Conservation (phyloP, 2,888 invertebrate genomes). For the Meandrusa payeni region DNA sequence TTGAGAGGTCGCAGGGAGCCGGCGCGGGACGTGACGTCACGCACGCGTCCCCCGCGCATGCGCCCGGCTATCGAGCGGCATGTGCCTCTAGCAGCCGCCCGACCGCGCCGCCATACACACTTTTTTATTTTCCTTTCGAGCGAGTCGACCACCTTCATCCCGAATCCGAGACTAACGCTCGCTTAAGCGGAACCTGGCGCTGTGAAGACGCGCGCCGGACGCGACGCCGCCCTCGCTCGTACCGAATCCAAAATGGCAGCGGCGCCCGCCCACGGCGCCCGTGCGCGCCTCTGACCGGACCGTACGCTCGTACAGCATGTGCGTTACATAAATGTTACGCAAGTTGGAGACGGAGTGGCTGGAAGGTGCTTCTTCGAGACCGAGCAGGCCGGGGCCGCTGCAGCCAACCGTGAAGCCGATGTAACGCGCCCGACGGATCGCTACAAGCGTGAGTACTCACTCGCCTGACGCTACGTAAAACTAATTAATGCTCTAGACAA, state of each 20-base stretch:
- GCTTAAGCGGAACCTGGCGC: constrained; percentile 27
- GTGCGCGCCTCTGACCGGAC: constrained; percentile 53
- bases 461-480: constrained; percentile 27
- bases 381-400: constrained; percentile 51
- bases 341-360: constrained; percentile 62
- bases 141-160: constrained; percentile 54
- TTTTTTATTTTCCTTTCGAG: constrained; percentile 72
- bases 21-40: constrained; percentile 68
- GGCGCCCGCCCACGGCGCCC: constrained; percentile 44
- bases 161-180: constrained; percentile 31
- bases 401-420: constrained; percentile 56
- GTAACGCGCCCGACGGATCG: constrained; percentile 52
- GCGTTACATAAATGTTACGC: constrained; percentile 77
- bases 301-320: constrained; percentile 54
- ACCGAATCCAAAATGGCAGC: constrained; percentile 69
- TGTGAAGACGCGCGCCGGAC: constrained; percentile 31
- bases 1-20: constrained; percentile 49
- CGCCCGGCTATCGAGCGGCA: constrained; percentile 77
- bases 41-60: constrained; percentile 61
- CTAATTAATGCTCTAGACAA: constrained; percentile 29
- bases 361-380: constrained; percentile 48
- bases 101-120: constrained; percentile 64
- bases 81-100: constrained; percentile 71
- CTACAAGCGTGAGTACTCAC: constrained; percentile 56
- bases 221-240: constrained; percentile 37